phyloP scores from a whole-genome alignment of 2,113 vertebrate genomes.

The Petaurus breviceps region DNA sequence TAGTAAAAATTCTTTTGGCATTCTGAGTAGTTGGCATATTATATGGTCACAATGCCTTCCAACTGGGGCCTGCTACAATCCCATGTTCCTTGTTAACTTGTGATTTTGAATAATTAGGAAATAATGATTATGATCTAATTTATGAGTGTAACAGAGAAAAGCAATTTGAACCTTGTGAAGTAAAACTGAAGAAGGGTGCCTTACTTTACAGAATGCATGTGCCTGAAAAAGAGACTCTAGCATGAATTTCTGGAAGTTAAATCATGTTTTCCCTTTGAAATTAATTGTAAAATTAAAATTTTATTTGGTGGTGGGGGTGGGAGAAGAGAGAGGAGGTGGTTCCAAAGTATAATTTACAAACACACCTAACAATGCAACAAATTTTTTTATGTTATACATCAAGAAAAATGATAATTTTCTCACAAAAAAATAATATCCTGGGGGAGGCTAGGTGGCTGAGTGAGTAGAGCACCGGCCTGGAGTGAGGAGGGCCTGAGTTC shows the following conservation, averaged over 20 bases:
- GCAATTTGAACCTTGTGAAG: not conserved
- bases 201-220: not conserved
- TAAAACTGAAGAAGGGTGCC: not conserved
- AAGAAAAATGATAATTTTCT: not conserved
- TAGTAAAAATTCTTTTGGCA: not conserved
- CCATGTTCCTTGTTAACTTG: not conserved
- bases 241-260: not conserved
- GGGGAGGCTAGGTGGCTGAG: too few relatives aligned
- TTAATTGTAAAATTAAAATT: not conserved
- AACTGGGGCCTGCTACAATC: not conserved
- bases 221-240: not conserved
- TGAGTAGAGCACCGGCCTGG: too few relatives aligned
- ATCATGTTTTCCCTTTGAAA: not conserved
- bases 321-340: not conserved
- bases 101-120: not conserved
- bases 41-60: not conserved
- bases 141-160: not conserved
- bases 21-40: not conserved
- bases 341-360: not conserved
- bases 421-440: not conserved
- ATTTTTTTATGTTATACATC: not conserved
- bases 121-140: not conserved
- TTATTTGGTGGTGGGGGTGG: not conserved
- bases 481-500: too few relatives aligned
- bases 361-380: not conserved